Percentiles rank a stretch among this genome's conserved stretches.
Evolutionary conservation across 2,113 vertebrate genomes (phyloP).

Genomic region (Cyanoderma ruficeps): DNA sequence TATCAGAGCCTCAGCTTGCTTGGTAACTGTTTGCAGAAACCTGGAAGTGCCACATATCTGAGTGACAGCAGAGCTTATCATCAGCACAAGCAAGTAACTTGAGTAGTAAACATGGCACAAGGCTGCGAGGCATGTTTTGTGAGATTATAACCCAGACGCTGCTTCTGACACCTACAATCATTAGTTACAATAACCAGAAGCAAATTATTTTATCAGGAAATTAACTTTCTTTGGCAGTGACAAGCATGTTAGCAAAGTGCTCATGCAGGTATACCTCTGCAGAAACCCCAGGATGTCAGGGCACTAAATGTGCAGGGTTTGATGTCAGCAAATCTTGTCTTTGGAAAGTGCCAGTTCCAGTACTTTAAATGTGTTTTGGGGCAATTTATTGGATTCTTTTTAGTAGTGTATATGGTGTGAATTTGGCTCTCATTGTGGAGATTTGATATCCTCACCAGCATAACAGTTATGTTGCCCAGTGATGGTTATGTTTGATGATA

Average conservation of each 20-base stretch:
- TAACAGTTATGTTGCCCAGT: neutral
- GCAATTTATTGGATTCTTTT: neutral
- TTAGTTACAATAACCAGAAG: neutral
- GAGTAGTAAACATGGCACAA: neutral
- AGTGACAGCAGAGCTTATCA: neutral
- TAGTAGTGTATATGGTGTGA: neutral
- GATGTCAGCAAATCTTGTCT: neutral
- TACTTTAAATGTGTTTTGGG: neutral
- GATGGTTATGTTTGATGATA: neutral
- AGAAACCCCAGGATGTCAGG: neutral
- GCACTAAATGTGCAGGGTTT: rapidly evolving
- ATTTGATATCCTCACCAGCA: neutral
- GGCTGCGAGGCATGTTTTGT: neutral
- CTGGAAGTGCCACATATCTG: neutral
- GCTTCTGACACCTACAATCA: neutral
- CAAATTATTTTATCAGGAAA: neutral
- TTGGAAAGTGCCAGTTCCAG: neutral
- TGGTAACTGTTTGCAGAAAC: neutral
- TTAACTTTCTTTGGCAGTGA: neutral
- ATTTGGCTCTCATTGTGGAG: neutral
- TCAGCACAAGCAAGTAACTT: neutral
- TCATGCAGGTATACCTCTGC: neutral
- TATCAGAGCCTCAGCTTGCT: neutral
- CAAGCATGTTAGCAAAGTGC: neutral
- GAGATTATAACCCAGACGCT: neutral